Evolutionary conservation across 2,113 vertebrate genomes (phyloP), one percentile per base, ranked within the genome.

Genomic region (Mus spicilegus): DNA sequence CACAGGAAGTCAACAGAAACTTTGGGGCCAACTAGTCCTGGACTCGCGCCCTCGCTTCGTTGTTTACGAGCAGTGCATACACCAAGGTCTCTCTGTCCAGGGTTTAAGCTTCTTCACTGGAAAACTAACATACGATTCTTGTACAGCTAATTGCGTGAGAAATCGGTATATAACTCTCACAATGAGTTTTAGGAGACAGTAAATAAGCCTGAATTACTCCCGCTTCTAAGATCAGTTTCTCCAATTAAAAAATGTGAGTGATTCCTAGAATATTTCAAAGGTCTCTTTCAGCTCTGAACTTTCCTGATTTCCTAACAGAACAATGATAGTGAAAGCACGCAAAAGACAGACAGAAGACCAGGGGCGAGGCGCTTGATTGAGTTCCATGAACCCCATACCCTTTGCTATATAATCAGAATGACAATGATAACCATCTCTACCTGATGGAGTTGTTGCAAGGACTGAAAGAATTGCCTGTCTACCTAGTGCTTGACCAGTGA

Each of bases 71-170:
- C 30, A 56, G 36, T 26, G 54, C 30, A 36, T 19, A n/a, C 19
- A 85, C 26, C 39, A 0, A 54, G 5, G 7, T 8, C 54, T 88
- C 51, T n/a, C 5, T 65, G 87, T 75, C 49, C 42, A 51, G 63
- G 91, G n/a, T 0, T 30, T 58, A 73, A 17, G 13, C 88, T 80
- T 96, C 33, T 70, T 88, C 36, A 12, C 1, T 67, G 58, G 76
- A 46, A 56, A 94, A 96, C 26, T 77, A 26, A 80, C 7, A 7
- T 28, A 36, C n/a, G 28, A 22, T 90, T 92, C 88, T 90, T 90
- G 8, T 11, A 49, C 46, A 20, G 86, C 80, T 46, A 1, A 16
- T 14, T 69, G 13, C 19, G 54, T 28, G 46, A 73, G 12, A 91
- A n/a, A 84, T 11, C 28, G 4, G 0, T 11, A 87, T 42, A 28